Evolutionary conservation across 1,140 invertebrate species (phyloP), one percentile per base, ranked within the genome.

Genomic region (Solen grandis): DNA sequence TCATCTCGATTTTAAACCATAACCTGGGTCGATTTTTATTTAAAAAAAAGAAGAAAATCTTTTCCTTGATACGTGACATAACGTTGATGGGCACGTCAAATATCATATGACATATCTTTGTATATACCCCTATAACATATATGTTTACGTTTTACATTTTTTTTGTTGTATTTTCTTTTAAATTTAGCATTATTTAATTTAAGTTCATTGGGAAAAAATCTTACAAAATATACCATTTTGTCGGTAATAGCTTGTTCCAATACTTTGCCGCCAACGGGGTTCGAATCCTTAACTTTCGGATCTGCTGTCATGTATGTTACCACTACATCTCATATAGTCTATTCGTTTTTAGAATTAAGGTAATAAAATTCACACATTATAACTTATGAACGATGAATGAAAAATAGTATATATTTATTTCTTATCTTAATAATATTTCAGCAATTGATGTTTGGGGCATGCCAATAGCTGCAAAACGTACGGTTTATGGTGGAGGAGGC

Each of bases 401-500:
- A 10, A 46, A 19, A 46, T 46, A 46, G 41, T 46, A 19, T 46
- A 10, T 10, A 8, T 19, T 10, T 46, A 19, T 46, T 10, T 19
- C 41, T 57, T 57, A 57, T 8, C 25, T 65, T 19, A 8, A 25
- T 65, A 46, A 10, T 8, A 22, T 50, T 55, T 68, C 65, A 65
- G 75, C 76, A n/a, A 25, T 54, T 1, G 46, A 81, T 14, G 68
- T 83, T 2, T 80, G 68, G 73, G 81, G 81, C 2, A 19, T 81
- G 16, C 81, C 81, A 4, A 46, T 83, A 8, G 36, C 68, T 27
- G 84, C 81, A 8, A 2, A 59, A 1, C 75, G 63, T 25, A 77
- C 66, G 2, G 75, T 62, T 16, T 85, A 85, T 36, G 73, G 84
- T n/a, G 84, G 84, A 10, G 81, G 84, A 29, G 84, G 84, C 4